Conservation (phyloP, 1,140 invertebrate genomes). For the Drosophila parvula region DNA sequence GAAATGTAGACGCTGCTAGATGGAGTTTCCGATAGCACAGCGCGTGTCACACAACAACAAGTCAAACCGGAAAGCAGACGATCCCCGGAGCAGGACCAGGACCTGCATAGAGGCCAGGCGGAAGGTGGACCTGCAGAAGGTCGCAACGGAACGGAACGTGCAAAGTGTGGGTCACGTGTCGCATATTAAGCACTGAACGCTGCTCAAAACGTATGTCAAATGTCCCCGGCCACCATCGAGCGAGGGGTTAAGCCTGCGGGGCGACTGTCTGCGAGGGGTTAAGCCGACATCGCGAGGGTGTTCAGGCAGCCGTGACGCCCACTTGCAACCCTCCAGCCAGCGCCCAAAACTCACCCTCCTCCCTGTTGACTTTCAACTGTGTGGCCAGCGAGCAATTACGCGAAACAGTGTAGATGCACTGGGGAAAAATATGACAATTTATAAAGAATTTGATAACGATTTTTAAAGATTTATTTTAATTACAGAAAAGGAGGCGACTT, state of each 20-base stretch:
- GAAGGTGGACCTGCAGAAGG: slow-evolving; percentile 50
- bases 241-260: slow-evolving; percentile 15
- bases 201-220: slow-evolving; percentile 78
- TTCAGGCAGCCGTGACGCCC: slow-evolving; percentile 70
- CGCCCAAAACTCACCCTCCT: slow-evolving; percentile 13
- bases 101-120: slow-evolving; percentile 54
- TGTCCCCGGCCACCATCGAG: slow-evolving; percentile 38
- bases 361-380: slow-evolving; percentile 70
- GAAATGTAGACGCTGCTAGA: slow-evolving; percentile 30
- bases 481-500: no score
- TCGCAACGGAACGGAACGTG: slow-evolving; percentile 50
- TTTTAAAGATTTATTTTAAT: not conserved
- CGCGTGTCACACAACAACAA: slow-evolving; percentile 78
- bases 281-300: slow-evolving; percentile 57
- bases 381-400: slow-evolving; percentile 69
- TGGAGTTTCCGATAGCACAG: slow-evolving; percentile 51
- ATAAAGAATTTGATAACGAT: not conserved
- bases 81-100: slow-evolving; percentile 46
- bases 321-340: slow-evolving; percentile 61
- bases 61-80: slow-evolving; percentile 72
- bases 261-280: slow-evolving; percentile 15
- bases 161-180: slow-evolving; percentile 80
- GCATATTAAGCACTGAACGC: slow-evolving; percentile 75
- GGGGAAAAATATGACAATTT: not conserved
- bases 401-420: slow-evolving; percentile 27